Evolutionary conservation across 1,140 invertebrate species (phyloP).

Genomic region (Drosophila melanogaster): Release_6_plus_ISO1_MT NT_037436.4:10685001-10685500

Average conservation of each 20-base stretch:
- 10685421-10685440: slow-evolving; percentile 86
- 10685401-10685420: slow-evolving; percentile 57
- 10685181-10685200: slow-evolving; percentile 80
- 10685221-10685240: slow-evolving; percentile 23
- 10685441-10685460: slow-evolving; percentile 91
- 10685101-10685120: slow-evolving; percentile 81
- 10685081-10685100: slow-evolving; percentile 85
- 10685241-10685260: slow-evolving; percentile 14
- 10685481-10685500: slow-evolving; percentile 87
- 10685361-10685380: slow-evolving; percentile 16
- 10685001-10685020: slow-evolving; percentile 62
- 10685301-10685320: slow-evolving; percentile 36
- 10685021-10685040: slow-evolving; percentile 80
- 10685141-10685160: slow-evolving; percentile 68
- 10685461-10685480: slow-evolving; percentile 90
- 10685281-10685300: slow-evolving; percentile 18
- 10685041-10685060: slow-evolving; percentile 86
- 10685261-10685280: slow-evolving; percentile 22
- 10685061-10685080: slow-evolving; percentile 88
- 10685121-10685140: slow-evolving; percentile 62
- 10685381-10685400: slow-evolving; percentile 4
- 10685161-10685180: slow-evolving; percentile 74
- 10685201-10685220: slow-evolving; percentile 62
- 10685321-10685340: slow-evolving; percentile 17
- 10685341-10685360: slow-evolving; percentile 23